Percentiles rank a stretch among this genome's conserved stretches.
These are phyloP conservation scores for Anoura caudifer DNA, from an alignment of 2,113 vertebrate genomes.

Conservation along the genomic window DNA sequence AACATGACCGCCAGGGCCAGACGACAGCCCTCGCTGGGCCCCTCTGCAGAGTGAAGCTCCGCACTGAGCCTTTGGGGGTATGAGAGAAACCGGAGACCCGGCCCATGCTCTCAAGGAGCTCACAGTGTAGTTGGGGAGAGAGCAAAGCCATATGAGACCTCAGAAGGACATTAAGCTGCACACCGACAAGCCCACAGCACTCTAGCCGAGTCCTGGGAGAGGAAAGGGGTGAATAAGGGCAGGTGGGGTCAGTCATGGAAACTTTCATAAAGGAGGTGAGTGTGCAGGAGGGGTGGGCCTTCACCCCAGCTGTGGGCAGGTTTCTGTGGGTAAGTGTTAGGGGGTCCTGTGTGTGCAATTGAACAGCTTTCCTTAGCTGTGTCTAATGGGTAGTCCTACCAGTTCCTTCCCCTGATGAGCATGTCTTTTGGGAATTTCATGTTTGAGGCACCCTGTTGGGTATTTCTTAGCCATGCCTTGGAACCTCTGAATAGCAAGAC, in stretches of 20 bases:
- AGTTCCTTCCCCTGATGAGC: background rate
- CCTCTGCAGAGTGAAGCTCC: background rate
- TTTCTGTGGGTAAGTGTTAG: background rate
- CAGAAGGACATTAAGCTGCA: constrained; percentile 22
- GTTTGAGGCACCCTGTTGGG: background rate
- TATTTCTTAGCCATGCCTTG: background rate
- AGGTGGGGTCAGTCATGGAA: constrained; percentile 70
- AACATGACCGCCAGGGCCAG: constrained; percentile 72
- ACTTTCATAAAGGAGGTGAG: constrained; percentile 76
- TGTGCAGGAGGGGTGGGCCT: constrained; percentile 7
- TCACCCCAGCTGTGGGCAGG: background rate
- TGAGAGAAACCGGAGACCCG: constrained; percentile 62
- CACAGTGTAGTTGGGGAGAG: background rate
- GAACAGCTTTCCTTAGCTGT: background rate
- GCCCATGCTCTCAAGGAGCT: constrained; percentile 41
- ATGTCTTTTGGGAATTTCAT: background rate
- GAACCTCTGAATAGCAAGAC: background rate
- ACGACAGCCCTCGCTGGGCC: constrained; percentile 56
- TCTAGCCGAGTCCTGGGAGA: background rate
- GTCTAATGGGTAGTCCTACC: background rate
- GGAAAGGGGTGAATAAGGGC: constrained; percentile 51
- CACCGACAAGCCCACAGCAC: background rate
- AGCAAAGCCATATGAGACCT: constrained; percentile 41
- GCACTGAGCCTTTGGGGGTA: background rate
- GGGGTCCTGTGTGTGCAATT: background rate